Evolutionary conservation across 2,888 invertebrate species (phyloP), one percentile per base, ranked within the genome.

Genomic region (Tenthredo scrophulariae): DNA sequence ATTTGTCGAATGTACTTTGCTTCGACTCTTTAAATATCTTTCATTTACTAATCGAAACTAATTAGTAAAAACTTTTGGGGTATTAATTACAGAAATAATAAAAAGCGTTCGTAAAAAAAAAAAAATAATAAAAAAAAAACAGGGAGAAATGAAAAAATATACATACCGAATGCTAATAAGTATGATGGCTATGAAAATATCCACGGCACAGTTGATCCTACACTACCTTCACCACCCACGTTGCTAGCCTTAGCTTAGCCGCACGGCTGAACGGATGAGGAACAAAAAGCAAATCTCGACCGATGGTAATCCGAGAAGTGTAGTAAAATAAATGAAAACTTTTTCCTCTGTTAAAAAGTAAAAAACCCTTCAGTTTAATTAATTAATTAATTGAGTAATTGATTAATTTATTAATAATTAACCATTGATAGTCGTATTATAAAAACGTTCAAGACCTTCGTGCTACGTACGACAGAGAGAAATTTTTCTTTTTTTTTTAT

Each of bases 121-220:
- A 37, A 29, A 29, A 29, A 29, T 2, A 29, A 29, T 29, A 29
- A 29, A 37, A 37, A 37, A 37, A 37, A 37, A 37, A 7, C 0
- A 77, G 7, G 29, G 3, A 77, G 54, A 33, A 54, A 33, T 33
- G 15, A n/a, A 0, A 54, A 43, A 50, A 46, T 77, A 4, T 4
- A 29, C 54, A 77, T 29, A 40, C 9, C 43, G 13, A 74, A 40
- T 6, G 77, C 77, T 77, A 54, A 77, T 77, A 54, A 77, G 77
- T 77, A 77, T 37, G 33, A 54, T 77, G 54, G 77, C 33, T 77
- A 77, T 77, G 77, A 77, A 77, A 77, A 77, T 54, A 77, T 77
- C 50, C 13, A 54, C 26, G 77, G 50, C 77, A 77, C 33, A n/a
- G 26, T 50, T 77, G 33, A 77, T 77, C 50, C 77, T 77, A 50